These are phyloP conservation scores for Chiridota heheva DNA, from an alignment of 35 echinoderm and acorn worm genomes.

Conservation along the genomic window DNA sequence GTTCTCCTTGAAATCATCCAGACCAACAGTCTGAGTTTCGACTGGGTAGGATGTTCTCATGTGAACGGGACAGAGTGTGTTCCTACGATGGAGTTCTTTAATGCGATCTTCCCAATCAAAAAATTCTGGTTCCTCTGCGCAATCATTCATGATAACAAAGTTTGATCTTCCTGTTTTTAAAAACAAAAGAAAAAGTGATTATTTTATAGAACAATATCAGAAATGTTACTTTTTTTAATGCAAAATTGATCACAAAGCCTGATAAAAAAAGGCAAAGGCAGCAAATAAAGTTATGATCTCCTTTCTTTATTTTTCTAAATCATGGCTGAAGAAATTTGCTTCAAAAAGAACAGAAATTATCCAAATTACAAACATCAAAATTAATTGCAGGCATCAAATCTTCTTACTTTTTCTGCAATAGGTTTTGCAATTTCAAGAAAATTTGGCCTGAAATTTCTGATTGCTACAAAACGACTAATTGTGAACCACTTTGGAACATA, in stretches of 20 bases:
- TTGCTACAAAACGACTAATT: no score
- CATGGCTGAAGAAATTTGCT: no score
- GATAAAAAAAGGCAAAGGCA: no score
- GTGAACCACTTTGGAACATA: no score
- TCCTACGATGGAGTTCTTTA: constrained; percentile 83
- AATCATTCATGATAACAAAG: constrained; percentile 69
- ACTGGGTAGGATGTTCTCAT: constrained; percentile 83
- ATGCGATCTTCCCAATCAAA: constrained; percentile 56
- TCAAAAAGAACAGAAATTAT: no score
- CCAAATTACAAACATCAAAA: no score
- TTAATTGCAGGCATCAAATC: no score
- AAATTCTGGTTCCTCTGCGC: constrained; percentile 77
- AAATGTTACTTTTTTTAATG: neutral
- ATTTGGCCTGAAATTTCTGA: no score
- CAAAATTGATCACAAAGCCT: neutral
- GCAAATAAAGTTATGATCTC: no score
- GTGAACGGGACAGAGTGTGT: constrained; percentile 88
- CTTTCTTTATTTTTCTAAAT: no score
- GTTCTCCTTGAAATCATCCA: constrained; percentile 14
- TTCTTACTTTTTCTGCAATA: no score
- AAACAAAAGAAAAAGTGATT: neutral
- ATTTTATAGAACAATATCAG: neutral
- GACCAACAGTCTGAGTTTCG: constrained; percentile 57
- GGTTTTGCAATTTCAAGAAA: no score
- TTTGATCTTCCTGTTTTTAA: constrained; percentile 70